Percentiles rank a stretch among this genome's conserved stretches.
Evolutionary conservation across 2,888 invertebrate genomes (phyloP).

Genomic region (Tachystola acroxantha): DNA sequence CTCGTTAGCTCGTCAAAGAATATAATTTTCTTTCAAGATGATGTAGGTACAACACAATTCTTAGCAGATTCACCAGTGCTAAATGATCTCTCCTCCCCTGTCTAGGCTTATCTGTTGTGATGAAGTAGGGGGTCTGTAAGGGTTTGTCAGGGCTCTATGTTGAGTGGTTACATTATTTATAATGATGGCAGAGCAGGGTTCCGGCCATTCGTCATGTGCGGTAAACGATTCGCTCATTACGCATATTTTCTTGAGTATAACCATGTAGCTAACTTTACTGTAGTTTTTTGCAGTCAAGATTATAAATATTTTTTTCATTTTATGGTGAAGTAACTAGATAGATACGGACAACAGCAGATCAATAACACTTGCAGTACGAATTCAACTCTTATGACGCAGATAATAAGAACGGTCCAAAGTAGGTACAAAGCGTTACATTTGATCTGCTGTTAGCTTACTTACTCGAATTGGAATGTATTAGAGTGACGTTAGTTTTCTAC

Average conservation of each 20-base stretch:
- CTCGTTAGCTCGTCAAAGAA: constrained; percentile 34
- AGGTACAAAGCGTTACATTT: too few species aligned
- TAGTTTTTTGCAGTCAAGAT: too few species aligned
- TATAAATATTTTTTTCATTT: too few species aligned
- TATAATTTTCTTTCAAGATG: constrained; percentile 51
- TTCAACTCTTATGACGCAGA: too few species aligned
- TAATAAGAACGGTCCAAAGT: too few species aligned
- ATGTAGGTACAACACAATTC: constrained; percentile 53
- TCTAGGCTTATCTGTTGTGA: neutral
- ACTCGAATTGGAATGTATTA: neutral
- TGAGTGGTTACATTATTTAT: constrained; percentile 51
- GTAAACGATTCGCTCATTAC: constrained; percentile 63
- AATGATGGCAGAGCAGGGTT: constrained; percentile 46
- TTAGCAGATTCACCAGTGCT: constrained; percentile 38
- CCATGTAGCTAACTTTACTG: neutral
- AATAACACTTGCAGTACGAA: too few species aligned
- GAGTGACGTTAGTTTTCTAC: too few species aligned
- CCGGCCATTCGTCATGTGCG: constrained; percentile 50
- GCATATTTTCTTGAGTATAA: constrained; percentile 7
- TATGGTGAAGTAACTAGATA: too few species aligned
- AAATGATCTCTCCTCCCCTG: constrained; percentile 21
- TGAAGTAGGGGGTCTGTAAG: neutral
- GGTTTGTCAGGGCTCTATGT: constrained; percentile 22
- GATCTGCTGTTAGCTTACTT: too few species aligned
- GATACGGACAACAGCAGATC: too few species aligned